Evolutionary conservation across 2,113 vertebrate species (phyloP).

Genomic region (Anhinga anhinga): DNA sequence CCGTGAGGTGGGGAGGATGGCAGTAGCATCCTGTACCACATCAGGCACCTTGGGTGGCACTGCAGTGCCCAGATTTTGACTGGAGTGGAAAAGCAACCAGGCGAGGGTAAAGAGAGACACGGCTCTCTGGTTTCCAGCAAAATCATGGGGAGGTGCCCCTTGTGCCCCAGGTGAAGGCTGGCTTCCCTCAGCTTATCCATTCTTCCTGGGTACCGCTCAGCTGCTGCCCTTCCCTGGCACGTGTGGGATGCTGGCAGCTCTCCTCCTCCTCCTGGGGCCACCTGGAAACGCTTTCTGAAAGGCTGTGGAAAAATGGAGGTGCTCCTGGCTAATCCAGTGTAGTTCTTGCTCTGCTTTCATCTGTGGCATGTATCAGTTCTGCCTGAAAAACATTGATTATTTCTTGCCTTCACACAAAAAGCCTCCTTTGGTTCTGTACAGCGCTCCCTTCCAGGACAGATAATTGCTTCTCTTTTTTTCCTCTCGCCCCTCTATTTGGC

Average conservation of each 20-base stretch:
- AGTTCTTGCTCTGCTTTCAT: neutral
- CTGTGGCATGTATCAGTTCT: neutral
- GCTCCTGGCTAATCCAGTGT: neutral
- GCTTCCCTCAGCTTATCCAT: neutral
- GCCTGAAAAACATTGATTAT: neutral
- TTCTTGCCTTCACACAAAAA: neutral
- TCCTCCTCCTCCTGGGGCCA: neutral
- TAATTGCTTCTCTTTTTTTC: neutral
- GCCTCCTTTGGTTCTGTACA: neutral
- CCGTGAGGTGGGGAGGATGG: neutral
- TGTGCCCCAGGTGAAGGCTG: neutral
- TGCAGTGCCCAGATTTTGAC: neutral
- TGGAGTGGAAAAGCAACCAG: neutral
- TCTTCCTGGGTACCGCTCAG: neutral
- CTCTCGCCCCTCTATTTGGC: neutral
- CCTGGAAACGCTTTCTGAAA: neutral
- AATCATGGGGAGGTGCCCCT: neutral
- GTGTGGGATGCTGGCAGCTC: neutral
- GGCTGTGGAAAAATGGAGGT: neutral
- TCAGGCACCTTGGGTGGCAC: neutral
- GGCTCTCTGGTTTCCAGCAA: neutral
- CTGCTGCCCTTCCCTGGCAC: neutral
- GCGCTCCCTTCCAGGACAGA: neutral
- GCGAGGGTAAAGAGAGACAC: neutral
- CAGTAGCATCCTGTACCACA: accelerated